phyloP scores from a whole-genome alignment of 2,888 invertebrate genomes.

The Phasia obesa region DNA sequence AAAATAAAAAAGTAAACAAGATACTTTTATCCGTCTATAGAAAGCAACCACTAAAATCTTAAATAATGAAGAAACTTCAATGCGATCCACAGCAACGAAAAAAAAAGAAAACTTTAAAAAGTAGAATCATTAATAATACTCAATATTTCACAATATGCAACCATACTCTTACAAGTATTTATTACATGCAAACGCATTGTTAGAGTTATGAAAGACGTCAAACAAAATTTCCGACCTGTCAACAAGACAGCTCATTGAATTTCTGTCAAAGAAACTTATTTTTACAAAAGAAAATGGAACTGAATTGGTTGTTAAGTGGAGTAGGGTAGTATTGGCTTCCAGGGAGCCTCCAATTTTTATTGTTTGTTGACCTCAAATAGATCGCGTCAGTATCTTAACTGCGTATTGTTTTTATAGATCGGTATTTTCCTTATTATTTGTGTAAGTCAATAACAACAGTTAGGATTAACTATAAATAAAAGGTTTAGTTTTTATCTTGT shows the following conservation, averaged over 20 bases:
- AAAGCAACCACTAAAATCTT: conserved; percentile 26
- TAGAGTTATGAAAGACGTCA: conserved; percentile 41
- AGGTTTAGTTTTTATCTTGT: background rate
- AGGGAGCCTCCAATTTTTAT: conserved; percentile 6
- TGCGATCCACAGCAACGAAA: conserved; percentile 48
- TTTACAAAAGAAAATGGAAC: conserved; percentile 43
- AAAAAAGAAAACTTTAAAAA: conserved; percentile 65
- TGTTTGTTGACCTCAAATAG: background rate
- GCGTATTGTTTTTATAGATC: background rate
- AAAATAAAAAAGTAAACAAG: background rate
- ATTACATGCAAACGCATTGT: conserved; percentile 23
- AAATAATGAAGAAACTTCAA: conserved; percentile 58
- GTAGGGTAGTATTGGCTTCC: conserved; percentile 9
- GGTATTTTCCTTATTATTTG: background rate
- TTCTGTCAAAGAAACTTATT: conserved; percentile 68
- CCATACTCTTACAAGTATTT: background rate
- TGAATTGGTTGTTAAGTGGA: conserved; percentile 5
- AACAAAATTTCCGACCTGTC: conserved; percentile 65
- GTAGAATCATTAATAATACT: conserved; percentile 77
- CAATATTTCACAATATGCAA: conserved; percentile 75
- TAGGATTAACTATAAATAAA: background rate
- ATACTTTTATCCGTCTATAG: background rate
- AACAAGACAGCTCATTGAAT: conserved; percentile 54
- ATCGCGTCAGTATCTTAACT: background rate
- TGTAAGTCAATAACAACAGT: background rate